Base-by-base conservation (phyloP, 92 coral and sea anemone species). In the Porites lobata region DNA sequence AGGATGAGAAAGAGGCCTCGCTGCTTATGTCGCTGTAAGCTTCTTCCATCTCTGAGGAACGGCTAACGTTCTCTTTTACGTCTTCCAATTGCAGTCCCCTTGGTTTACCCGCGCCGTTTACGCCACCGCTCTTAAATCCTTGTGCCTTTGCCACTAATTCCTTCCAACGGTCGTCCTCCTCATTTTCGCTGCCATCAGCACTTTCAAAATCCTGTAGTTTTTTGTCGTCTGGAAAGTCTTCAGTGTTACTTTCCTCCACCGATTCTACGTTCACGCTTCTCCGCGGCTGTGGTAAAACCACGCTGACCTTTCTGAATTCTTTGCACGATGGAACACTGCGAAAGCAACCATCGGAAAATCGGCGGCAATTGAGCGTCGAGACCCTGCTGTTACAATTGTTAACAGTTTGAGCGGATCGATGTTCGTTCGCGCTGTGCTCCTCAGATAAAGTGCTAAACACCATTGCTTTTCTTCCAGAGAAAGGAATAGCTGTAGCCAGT, bases 1-100 rank as follows among this genome's bases (percentile, higher is more conserved):
- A 38, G 47, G 47, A 79, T 38, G 92, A 65, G 80, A 73, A 80
- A 17, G 93, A 90, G 5, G 89, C 85, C 18, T 86, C 77, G 63
- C 93, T 90, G 87, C 90, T 86, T 2, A 84, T 69, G 56, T 90
- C 93, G 65, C 93, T 81, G 6, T 81, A 22, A 68, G 71, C 93
- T 15, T 54, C 72, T 21, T 90, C 87, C 64, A 76, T 67, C 32
- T 90, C 93, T 22, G 43, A 24, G 50, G 87, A 83, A 17, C 80
- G 72, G 50, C 4, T 72, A n/a, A 72, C 10, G 70, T 74, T 51
- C 7, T 63, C 87, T 61, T 84, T 74, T 7, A 84, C 19, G 64
- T 84, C 87, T 20, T 72, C 79, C n/a, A 51, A 47, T 17, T 64
- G 73, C 9, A 73, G 2, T 52, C 87, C 74, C 22, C 65, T 74